Evolutionary conservation across 2,113 vertebrate species (phyloP).

Genomic region (Sorex araneus): DNA sequence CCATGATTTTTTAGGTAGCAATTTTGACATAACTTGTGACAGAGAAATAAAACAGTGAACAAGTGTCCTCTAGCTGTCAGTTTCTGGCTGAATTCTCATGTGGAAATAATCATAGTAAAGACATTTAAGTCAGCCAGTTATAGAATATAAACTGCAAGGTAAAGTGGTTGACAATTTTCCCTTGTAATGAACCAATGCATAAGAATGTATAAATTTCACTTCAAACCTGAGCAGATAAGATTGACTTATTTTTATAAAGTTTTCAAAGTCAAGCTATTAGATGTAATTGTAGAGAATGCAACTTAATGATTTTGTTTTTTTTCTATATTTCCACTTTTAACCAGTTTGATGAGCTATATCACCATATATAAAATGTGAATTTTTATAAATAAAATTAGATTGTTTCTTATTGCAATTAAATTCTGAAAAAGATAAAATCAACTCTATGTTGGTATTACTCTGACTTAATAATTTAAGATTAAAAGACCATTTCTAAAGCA

Average conservation of each 20-base stretch:
- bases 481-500: neutral
- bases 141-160: neutral
- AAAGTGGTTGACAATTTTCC: neutral
- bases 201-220: slow-evolving; percentile 46
- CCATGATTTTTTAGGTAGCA: slow-evolving; percentile 72
- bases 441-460: neutral
- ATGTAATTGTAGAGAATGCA: slow-evolving; percentile 8
- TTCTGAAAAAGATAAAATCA: neutral
- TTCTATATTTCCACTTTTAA: neutral
- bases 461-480: neutral
- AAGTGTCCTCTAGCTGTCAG: slow-evolving; percentile 64
- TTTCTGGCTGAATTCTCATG: slow-evolving; percentile 69
- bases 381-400: neutral
- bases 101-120: slow-evolving; percentile 64
- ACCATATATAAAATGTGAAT: slow-evolving; percentile 41
- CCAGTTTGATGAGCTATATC: neutral
- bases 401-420: slow-evolving; percentile 21
- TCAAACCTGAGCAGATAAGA: slow-evolving; percentile 59
- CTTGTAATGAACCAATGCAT: slow-evolving; percentile 31
- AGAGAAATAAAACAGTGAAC: slow-evolving; percentile 41
- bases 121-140: neutral
- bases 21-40: slow-evolving; percentile 74
- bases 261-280: slow-evolving; percentile 50
- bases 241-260: slow-evolving; percentile 62
- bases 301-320: slow-evolving; percentile 53